Evolutionary conservation across 1,140 invertebrate genomes (phyloP).

Genomic region (Liolophura sinensis): DNA sequence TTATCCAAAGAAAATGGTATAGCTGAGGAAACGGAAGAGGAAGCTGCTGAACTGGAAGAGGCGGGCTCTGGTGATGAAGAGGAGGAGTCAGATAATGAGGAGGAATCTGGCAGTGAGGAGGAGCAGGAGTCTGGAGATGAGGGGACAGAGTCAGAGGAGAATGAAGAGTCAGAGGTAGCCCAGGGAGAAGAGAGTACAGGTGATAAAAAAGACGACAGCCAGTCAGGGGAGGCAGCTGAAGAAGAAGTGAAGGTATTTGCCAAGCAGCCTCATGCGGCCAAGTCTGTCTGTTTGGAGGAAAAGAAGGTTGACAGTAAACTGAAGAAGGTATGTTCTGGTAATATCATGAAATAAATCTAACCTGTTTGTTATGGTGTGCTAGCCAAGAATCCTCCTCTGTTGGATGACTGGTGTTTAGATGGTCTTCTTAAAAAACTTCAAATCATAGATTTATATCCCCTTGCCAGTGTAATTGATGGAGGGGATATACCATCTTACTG

Average conservation of each 20-base stretch:
- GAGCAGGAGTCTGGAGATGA: conserved; percentile 2
- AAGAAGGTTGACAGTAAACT: conserved; percentile 2
- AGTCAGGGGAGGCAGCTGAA: background rate
- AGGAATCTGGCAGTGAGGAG: conserved; percentile 19
- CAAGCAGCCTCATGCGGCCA: conserved; percentile 4
- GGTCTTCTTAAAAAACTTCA: no score
- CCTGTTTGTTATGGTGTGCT: background rate
- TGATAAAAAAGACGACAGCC: background rate
- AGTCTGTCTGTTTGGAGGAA: background rate
- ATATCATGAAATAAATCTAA: background rate
- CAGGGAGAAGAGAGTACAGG: conserved; percentile 2
- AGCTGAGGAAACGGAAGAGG: conserved; percentile 3
- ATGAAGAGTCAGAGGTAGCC: background rate
- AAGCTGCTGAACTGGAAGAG: conserved; percentile 14
- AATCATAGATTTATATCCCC: no score
- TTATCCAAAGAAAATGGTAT: no score
- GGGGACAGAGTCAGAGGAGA: conserved; percentile 3
- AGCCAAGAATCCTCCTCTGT: no score
- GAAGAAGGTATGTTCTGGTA: background rate
- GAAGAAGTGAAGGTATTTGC: conserved; percentile 18
- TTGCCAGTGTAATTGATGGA: no score
- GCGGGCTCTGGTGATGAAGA: conserved; percentile 11
- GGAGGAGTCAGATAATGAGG: conserved; percentile 14
- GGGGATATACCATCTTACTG: no score
- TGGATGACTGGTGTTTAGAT: no score